Evolutionary conservation across 2,888 invertebrate species (phyloP), one percentile per base, ranked within the genome.

Genomic region (Ornithoptera alexandrae): DNA sequence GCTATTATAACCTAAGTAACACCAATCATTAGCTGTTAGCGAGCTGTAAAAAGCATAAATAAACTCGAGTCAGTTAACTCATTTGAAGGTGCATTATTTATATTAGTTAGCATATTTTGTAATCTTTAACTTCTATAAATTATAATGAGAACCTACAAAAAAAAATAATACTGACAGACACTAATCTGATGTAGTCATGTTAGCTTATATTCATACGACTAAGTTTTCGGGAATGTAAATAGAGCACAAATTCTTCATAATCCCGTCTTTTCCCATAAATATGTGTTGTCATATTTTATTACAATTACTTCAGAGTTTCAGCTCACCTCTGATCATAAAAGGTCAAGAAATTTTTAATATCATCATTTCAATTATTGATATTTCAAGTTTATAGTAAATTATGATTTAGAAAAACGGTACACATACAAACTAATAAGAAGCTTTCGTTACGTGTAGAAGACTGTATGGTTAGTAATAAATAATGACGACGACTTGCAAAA

Each of bases 401-500:
- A 50, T 50, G 15, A 50, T 18, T n/a, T 7, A 2, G n/a, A 6
- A 18, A 53, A 53, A 53, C 8, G n/a, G 18, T 53, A n/a, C 53
- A n/a, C 53, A 53, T 53, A 53, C n/a, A n/a, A 53, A 53, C 53
- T n/a, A 1, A 18, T n/a, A n/a, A 6, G 0, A n/a, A 53, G n/a
- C n/a, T n/a, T 53, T 53, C 18, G 53, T 53, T 53, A 53, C 53
- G n/a, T 53, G 18, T n/a, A 12, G 10, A 46, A 46, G 15, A 46
- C 46, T 46, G 12, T 46, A 46, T 46, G 46, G 46, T 46, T 46
- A 53, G 53, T 53, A n/a, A 53, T 53, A 53, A 53, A 53, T 53
- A n/a, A 7, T 18, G 46, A 61, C 60, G 70, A 67, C 70, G 62
- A 62, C 62, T 67, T 70, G 66, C 70, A 79, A 79, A 77, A 78